Evolutionary conservation across 2,888 invertebrate genomes (phyloP).

Genomic region (Melinaea marsaeus): DNA sequence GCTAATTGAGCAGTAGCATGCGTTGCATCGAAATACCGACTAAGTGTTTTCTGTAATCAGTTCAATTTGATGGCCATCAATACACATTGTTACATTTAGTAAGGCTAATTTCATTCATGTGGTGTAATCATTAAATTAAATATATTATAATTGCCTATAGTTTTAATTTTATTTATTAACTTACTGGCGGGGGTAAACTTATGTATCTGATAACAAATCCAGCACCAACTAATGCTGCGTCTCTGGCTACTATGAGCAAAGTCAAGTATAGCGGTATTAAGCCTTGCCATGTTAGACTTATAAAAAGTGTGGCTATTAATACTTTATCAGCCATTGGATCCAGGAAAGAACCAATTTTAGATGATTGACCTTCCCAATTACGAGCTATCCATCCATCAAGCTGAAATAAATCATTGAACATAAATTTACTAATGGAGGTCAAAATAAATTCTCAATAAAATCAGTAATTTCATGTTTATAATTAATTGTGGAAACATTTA

Average conservation of each 20-base stretch:
- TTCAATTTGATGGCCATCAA: slow-evolving; percentile 1
- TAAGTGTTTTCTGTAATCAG: slow-evolving; percentile 86
- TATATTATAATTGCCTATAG: not conserved
- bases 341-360: slow-evolving; percentile 94
- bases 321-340: slow-evolving; percentile 99
- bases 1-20: slow-evolving; percentile 94
- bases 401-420: slow-evolving; percentile 62
- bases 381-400: slow-evolving; percentile 98
- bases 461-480: too few relatives aligned
- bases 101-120: not conserved
- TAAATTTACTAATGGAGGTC: not conserved
- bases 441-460: not conserved
- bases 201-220: slow-evolving; percentile 94
- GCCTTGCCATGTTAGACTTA: slow-evolving; percentile 90
- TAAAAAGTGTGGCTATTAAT: slow-evolving; percentile 91
- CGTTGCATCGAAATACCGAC: slow-evolving; percentile 93
- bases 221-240: slow-evolving; percentile 87
- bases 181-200: slow-evolving; percentile 92
- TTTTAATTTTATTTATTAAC: slow-evolving; percentile 42
- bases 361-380: slow-evolving; percentile 92
- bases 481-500: not conserved
- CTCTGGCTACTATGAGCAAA: slow-evolving; percentile 89
- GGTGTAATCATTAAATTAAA: not conserved
- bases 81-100: not conserved
- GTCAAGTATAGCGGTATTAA: slow-evolving; percentile 91